Conservation (phyloP, 2,113 vertebrate genomes). For the Castor canadensis region DNA sequence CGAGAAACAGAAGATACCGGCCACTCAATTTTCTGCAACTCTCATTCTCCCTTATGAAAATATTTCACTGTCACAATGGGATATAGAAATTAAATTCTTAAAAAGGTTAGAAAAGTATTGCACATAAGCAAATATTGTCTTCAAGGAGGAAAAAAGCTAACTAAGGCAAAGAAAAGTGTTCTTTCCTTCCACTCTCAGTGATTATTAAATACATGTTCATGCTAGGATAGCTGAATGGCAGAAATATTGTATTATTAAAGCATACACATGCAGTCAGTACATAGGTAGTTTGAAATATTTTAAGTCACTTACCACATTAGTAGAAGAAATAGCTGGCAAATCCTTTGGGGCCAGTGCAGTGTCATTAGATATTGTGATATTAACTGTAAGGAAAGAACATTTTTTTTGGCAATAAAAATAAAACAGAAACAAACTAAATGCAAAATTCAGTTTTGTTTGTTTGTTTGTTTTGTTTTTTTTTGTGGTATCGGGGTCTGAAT, state of each 20-base stretch:
- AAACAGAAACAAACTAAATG: not conserved
- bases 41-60: not conserved
- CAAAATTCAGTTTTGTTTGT: not conserved
- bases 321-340: conserved; percentile 83
- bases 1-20: not conserved
- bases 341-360: conserved; percentile 67
- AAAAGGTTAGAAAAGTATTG: not conserved
- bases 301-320: conserved; percentile 85
- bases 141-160: not conserved
- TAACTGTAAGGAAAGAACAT: conserved; percentile 86
- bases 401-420: conserved; percentile 42
- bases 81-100: not conserved
- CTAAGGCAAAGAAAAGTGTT: not conserved
- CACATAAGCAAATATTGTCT: not conserved
- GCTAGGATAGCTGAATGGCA: not conserved
- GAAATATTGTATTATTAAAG: too few relatives aligned
- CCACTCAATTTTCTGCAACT: not conserved
- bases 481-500: too few relatives aligned
- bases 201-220: not conserved
- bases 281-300: not conserved
- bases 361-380: conserved; percentile 84
- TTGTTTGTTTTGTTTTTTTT: not conserved
- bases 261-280: not conserved
- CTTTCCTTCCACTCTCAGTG: not conserved
- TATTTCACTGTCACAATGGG: conserved; percentile 2